These are phyloP conservation scores for Orgyia antiqua DNA, from an alignment of 2,888 invertebrate species.

Conservation along the genomic window DNA sequence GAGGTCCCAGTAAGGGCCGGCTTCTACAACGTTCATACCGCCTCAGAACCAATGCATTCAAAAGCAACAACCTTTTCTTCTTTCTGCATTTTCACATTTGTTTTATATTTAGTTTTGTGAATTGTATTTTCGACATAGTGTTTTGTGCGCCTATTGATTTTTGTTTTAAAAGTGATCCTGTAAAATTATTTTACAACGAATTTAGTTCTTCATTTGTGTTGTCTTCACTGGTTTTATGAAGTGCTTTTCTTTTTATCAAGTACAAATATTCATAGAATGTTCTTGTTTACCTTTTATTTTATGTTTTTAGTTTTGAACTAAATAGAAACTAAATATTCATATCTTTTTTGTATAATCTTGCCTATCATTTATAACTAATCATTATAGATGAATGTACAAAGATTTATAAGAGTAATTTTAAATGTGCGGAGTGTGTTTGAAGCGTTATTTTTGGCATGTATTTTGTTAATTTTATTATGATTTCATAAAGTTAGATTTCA, in stretches of 20 bases:
- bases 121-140: constrained; percentile 36
- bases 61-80: constrained; percentile 46
- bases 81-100: constrained; percentile 43
- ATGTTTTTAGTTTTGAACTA: constrained; percentile 27
- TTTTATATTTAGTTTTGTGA: constrained; percentile 60
- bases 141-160: constrained; percentile 33
- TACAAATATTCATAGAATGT: constrained; percentile 30
- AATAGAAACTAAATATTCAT: constrained; percentile 24
- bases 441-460: constrained; percentile 43
- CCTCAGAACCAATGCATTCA: constrained; percentile 51
- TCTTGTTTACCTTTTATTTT: constrained; percentile 33
- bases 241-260: constrained; percentile 29
- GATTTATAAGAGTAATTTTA: constrained; percentile 30
- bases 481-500: constrained; percentile 16
- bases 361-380: constrained; percentile 31
- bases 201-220: constrained; percentile 21
- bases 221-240: constrained; percentile 30
- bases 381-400: constrained; percentile 26
- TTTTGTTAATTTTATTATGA: constrained; percentile 27
- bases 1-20: constrained; percentile 66
- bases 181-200: constrained; percentile 23
- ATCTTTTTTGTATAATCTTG: constrained; percentile 35
- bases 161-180: constrained; percentile 33
- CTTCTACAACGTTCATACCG: constrained; percentile 72
- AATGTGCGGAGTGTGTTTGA: constrained; percentile 44